These are phyloP conservation scores for Pteromalus puparum DNA, from an alignment of 1,140 invertebrate species.

Conservation along the genomic window DNA sequence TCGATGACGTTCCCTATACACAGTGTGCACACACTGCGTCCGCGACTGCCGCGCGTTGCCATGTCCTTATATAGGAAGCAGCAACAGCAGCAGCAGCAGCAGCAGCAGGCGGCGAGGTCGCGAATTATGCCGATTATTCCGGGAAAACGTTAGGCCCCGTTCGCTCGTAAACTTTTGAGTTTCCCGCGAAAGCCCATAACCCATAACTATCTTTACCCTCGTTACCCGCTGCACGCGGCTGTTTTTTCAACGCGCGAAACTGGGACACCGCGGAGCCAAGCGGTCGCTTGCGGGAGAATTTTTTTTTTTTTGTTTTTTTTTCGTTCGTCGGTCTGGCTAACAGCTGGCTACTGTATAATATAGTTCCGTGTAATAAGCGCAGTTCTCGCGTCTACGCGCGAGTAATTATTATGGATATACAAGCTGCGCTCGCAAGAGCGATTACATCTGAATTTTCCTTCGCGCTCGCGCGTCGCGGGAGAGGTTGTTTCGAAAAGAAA, in stretches of 20 bases:
- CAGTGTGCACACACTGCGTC: neutral
- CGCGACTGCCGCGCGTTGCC: neutral
- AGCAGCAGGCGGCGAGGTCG: constrained; percentile 57
- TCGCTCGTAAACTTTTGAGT: constrained; percentile 52
- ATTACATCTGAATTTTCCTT: too few relatives aligned
- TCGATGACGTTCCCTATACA: neutral
- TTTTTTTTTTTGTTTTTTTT: neutral
- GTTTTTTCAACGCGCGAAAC: neutral
- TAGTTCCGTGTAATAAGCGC: too few relatives aligned
- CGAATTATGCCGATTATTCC: constrained; percentile 57
- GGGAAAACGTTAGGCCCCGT: constrained; percentile 59
- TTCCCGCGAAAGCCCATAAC: constrained; percentile 46
- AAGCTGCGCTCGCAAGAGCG: too few relatives aligned
- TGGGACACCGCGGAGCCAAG: neutral
- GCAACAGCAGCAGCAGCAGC: constrained; percentile 51
- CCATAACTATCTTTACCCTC: constrained; percentile 47
- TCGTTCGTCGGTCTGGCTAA: neutral
- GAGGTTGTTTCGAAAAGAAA: neutral
- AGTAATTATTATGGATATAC: neutral
- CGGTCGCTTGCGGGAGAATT: neutral
- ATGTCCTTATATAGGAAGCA: constrained; percentile 35
- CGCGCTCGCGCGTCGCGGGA: too few relatives aligned
- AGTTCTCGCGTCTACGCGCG: neutral
- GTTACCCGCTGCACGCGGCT: constrained; percentile 13
- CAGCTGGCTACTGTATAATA: too few relatives aligned